Base-by-base conservation (phyloP, 2,888 invertebrate species). In the Eristalinus aeneus region DNA sequence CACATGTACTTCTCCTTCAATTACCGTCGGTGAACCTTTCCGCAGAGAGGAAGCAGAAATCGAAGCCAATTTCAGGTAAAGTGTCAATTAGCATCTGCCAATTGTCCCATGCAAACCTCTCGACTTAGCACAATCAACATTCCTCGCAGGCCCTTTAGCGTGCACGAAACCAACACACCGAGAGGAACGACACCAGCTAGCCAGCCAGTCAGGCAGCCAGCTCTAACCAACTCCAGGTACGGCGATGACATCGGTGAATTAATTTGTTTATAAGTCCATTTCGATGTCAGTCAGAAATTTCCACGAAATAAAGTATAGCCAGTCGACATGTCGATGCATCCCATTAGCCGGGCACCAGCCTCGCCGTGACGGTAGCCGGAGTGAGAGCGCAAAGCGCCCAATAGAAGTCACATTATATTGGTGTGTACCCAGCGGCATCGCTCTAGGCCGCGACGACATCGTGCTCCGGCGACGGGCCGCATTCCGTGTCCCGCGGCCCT, bases 261-360 rank as follows among this genome's bases (percentile, higher is more conserved):
- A 88, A 88, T 88, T 88, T 88, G 88, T 88, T 88, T 88, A 88
- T 85, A 88, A 88, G 88, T 88, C 88, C 88, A 88, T 88, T 88
- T 88, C 88, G 82, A 87, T 88, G 88, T 88, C 88, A 88, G 86
- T 81, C 85, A 85, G 88, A 88, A 88, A 88, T 88, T 88, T 88
- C 88, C 88, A 88, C 88, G 88, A 88, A 88, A 88, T 88, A 88
- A 88, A 88, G 81, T 87, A 87, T 88, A 82, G 88, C 82, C 83
- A 87, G 76, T 85, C 78, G 84, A 82, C 82, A 82, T 85, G 86
- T 86, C 81, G 81, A 81, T 82, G 86, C 86, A 86, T 82, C 86
- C 82, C 86, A 86, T 82, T 86, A 86, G 86, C 77, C 65, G 67
- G 34, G 61, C 64, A 72, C 71, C 69, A 67, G 60, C 20, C 39